Percentiles rank a stretch among this genome's conserved stretches.
Conservation (phyloP, 2,888 invertebrate genomes). For the Cheilosia soror region DNA sequence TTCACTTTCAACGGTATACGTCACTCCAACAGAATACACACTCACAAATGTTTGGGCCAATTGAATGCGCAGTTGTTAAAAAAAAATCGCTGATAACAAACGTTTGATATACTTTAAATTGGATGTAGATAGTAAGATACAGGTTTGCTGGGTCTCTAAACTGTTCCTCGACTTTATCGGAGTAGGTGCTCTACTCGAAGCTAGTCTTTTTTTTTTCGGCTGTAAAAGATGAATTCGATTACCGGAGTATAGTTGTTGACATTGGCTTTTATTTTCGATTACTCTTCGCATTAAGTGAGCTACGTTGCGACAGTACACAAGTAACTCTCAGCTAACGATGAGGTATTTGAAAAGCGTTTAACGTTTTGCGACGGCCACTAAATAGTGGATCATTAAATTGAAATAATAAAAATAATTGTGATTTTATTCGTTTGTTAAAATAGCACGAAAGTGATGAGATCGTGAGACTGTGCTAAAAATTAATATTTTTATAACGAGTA, state of each 20-base stretch:
- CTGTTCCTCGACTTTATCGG: background rate
- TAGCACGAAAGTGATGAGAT: background rate
- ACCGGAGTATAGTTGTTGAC: background rate
- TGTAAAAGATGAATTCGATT: background rate
- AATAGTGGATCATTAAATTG: background rate
- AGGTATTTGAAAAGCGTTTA: slow-evolving; percentile 24
- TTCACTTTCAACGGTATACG: background rate
- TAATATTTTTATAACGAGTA: background rate
- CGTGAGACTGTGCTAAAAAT: background rate
- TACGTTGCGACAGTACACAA: slow-evolving; percentile 34
- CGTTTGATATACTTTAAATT: background rate
- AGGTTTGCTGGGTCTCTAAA: background rate
- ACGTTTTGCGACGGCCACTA: background rate
- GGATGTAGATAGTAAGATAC: background rate
- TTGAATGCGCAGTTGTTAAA: background rate
- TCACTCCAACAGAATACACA: background rate
- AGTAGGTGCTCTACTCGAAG: background rate
- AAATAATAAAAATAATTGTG: background rate
- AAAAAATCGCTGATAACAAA: background rate
- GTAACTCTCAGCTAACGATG: slow-evolving; percentile 41
- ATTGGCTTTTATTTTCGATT: background rate
- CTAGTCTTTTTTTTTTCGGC: slow-evolving; percentile 1
- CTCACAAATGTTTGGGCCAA: background rate
- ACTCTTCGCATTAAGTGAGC: slow-evolving; percentile 12
- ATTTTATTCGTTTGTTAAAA: background rate